Base-by-base conservation (phyloP, 2,888 invertebrate genomes). In the Pantelozetes paolii region DNA sequence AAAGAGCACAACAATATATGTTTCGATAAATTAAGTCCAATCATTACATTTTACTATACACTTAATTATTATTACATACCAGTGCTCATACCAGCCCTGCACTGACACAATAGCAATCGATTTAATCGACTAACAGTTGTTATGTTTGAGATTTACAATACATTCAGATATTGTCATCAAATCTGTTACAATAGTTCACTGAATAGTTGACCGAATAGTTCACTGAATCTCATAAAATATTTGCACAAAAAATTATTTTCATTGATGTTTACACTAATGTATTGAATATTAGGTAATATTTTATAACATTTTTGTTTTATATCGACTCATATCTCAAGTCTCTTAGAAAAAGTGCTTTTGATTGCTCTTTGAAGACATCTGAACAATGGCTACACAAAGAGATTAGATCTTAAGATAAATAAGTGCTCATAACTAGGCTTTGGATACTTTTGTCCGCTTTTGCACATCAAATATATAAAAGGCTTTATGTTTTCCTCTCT, bases 361-460 rank as follows among this genome's bases (percentile, higher is more conserved):
- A 45, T 15, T n/a, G 6, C 18, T 18, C 45, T 45, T 45, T 45
- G 15, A 45, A 18, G 45, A 15, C 5, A 15, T 2, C 45, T 9
- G 3, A 45, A 15, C 2, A 45, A 11, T 45, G 9, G 2, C 9
- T 45, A 2, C 6, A 45, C n/a, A 18, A 18, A 45, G 45, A 45
- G 45, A 45, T 45, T 45, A 13, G 13, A 2, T n/a, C 45, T n/a
- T 45, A 45, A 45, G 45, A 45, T 45, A 45, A 45, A 45, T 45
- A 45, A 45, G 45, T 45, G n/a, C 45, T 40, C 45, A 45, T 45
- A 45, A 45, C 45, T 45, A 45, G 45, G n/a, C 45, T 45, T n/a
- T 45, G 6, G 45, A 45, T 45, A n/a, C 15, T 45, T 45, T 45
- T 45, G 45, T 45, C 13, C 13, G n/a, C 2, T 15, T 18, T 45